Base-by-base conservation (phyloP, 2,113 vertebrate species). In the Choloepus hoffmanni region DNA sequence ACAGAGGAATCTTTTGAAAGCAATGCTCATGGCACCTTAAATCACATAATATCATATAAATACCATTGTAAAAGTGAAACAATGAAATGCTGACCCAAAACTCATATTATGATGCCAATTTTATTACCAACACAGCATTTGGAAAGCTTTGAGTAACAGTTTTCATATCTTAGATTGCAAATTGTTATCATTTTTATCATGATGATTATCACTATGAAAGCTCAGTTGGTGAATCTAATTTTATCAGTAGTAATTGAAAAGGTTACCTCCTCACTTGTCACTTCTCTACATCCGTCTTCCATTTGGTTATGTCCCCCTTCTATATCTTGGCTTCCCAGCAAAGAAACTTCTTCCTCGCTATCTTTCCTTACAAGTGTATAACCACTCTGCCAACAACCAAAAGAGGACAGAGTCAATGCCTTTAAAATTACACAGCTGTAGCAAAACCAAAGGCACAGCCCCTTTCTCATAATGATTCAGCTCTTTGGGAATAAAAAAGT, bases 321-420 rank as follows among this genome's bases (percentile, higher is more conserved):
- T 21, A 99, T 93, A 88, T 99, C 99, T 14, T 99, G 98, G 94
- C 97, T 94, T 0, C 98, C 98, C 98, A 99, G 96, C 43, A 99
- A 97, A 90, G 98, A 99, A 50, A 99, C 97, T 14, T 99, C 99
- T 74, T 99, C 99, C 72, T 99, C 99, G 0, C 99, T 99, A 92
- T 98, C 99, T 18, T 98, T 99, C 30, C 99, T 98, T 40, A 99
- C 97, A 0, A 99, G 99, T 30, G 99, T 99, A 96, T 99, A 99
- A 21, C 99, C 99, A 96, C 99, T 97, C 99, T 99, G 58, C 48
- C 4, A 86, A 94, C 97, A 97, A 5, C 10, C 18, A 65, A 90
- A 94, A 4, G 53, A 50, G 62, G 2, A 2, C 33, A 24, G 24
- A 21, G 60, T 95, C 40, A 89, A n/a, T 11, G 58, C 60, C 91